Conservation (phyloP, 2,888 invertebrate genomes). For the Lagria hirta region DNA sequence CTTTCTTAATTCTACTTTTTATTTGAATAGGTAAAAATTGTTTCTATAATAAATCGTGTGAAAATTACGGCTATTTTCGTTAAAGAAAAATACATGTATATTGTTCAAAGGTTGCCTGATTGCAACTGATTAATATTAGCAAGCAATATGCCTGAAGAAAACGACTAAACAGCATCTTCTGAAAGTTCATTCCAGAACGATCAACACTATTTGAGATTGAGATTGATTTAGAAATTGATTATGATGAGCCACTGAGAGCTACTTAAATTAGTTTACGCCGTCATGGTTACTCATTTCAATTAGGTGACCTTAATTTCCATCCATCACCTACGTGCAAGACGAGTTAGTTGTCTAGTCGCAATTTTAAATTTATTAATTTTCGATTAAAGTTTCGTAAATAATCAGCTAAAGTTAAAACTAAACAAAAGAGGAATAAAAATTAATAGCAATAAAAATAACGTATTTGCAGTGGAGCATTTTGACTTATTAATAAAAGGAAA, state of each 20-base stretch:
- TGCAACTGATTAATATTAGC: conserved; percentile 9
- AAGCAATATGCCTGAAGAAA: conserved; percentile 9
- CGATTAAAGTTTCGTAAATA: too few relatives aligned
- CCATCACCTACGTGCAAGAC: conserved; percentile 18
- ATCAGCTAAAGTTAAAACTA: too few relatives aligned
- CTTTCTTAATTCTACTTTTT: too few relatives aligned
- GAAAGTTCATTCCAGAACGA: conserved; percentile 11
- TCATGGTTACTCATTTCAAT: conserved; percentile 35
- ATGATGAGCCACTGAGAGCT: conserved; percentile 33
- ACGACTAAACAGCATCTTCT: conserved; percentile 13
- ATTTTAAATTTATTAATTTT: conserved; percentile 18
- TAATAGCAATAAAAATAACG: too few relatives aligned
- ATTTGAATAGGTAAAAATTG: too few relatives aligned
- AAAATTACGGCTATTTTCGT: too few relatives aligned
- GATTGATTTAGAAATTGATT: conserved; percentile 48
- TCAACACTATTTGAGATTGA: conserved; percentile 36
- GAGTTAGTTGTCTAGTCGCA: conserved; percentile 4
- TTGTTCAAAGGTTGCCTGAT: too few relatives aligned
- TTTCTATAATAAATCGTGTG: too few relatives aligned
- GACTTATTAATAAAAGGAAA: too few relatives aligned
- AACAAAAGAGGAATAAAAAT: too few relatives aligned
- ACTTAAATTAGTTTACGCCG: conserved; percentile 32
- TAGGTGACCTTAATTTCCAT: conserved; percentile 36
- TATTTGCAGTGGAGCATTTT: too few relatives aligned
- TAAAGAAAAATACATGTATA: too few relatives aligned